phyloP scores from a whole-genome alignment of 1,140 invertebrate genomes.

The Heliconius nattereri region DNA sequence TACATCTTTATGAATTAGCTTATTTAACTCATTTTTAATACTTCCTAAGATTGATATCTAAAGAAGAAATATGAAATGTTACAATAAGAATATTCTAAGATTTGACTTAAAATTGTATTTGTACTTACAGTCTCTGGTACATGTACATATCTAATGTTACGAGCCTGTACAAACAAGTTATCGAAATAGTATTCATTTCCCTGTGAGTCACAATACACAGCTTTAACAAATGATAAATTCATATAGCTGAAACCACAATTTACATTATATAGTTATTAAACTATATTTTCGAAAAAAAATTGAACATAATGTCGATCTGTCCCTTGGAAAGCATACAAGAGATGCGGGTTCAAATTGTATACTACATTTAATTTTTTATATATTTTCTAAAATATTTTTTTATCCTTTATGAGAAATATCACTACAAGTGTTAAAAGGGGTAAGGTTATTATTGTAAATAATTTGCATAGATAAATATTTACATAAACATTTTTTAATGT shows the following conservation, averaged over 20 bases:
- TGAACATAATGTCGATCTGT: too few species aligned
- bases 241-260: constrained; percentile 81
- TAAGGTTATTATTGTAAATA: background rate
- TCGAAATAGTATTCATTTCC: constrained; percentile 78
- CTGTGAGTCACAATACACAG: constrained; percentile 82
- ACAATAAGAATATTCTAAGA: constrained; percentile 5
- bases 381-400: too few species aligned
- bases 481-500: background rate
- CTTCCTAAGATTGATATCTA: constrained; percentile 60
- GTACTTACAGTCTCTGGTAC: constrained; percentile 84
- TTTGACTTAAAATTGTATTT: background rate
- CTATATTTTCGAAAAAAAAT: too few species aligned
- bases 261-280: background rate
- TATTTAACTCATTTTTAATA: constrained; percentile 59
- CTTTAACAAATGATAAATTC: constrained; percentile 85
- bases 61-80: background rate
- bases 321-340: too few species aligned
- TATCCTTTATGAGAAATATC: too few species aligned
- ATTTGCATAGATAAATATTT: background rate
- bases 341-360: too few species aligned
- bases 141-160: constrained; percentile 86
- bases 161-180: constrained; percentile 83
- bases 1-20: constrained; percentile 39
- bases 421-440: too few species aligned
- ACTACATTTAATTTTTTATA: too few species aligned